phyloP scores from a whole-genome alignment of 2,113 vertebrate species.

The Mus pahari region DNA sequence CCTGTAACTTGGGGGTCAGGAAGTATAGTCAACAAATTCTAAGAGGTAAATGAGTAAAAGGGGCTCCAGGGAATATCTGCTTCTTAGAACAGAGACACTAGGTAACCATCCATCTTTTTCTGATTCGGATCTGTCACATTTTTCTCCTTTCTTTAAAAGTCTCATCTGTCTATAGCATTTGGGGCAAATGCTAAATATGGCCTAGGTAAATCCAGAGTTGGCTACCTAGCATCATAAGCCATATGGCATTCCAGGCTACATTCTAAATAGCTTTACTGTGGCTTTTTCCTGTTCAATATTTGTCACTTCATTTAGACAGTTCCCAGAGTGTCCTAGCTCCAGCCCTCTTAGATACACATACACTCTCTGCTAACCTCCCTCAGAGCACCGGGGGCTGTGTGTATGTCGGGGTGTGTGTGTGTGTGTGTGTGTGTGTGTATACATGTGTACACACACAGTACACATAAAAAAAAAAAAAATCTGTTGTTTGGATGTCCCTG shows the following conservation, averaged over 20 bases:
- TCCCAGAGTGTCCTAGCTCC: not conserved
- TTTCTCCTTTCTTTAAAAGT: conserved; percentile 18
- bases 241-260: not conserved
- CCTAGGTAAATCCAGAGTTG: conserved; percentile 31
- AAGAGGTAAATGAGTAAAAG: not conserved
- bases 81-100: not conserved
- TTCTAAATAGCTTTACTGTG: not conserved
- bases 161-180: not conserved
- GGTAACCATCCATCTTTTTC: not conserved
- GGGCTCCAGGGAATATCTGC: not conserved
- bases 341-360: not conserved
- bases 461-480: no score
- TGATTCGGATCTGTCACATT: not conserved
- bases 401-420: no score
- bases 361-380: not conserved
- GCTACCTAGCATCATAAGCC: not conserved
- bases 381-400: no score
- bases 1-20: not conserved
- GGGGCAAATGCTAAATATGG: conserved; percentile 26
- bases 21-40: not conserved
- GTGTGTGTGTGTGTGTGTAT: not conserved
- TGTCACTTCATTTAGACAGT: not conserved
- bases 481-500: not conserved
- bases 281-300: conserved; percentile 4
- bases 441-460: not conserved